These are phyloP conservation scores for Montipora efflorescens DNA, from an alignment of 64 coral and sea anemone genomes.

Conservation along the genomic window DNA sequence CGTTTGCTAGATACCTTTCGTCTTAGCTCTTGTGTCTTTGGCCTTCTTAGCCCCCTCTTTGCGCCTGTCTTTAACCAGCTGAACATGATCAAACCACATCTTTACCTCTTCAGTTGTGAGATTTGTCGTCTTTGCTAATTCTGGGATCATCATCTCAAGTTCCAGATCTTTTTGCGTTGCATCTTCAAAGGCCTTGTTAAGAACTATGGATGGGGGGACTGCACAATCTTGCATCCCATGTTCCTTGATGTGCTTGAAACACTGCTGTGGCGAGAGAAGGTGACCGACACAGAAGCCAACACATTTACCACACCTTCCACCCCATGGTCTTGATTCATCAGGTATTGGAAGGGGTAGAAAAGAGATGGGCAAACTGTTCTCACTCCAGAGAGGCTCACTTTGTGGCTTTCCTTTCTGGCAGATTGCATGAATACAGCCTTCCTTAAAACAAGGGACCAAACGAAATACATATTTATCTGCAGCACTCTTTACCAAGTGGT, in stretches of 20 bases:
- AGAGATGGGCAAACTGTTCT: conserved; percentile 7
- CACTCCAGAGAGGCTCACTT: not conserved
- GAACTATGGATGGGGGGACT: conserved; percentile 11
- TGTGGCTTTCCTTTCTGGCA: conserved; percentile 41
- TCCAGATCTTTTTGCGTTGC: not conserved
- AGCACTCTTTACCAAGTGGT: conserved; percentile 12
- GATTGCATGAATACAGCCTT: conserved; percentile 38
- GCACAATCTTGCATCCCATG: conserved; percentile 18
- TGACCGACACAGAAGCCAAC: conserved; percentile 48
- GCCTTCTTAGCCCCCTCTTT: conserved; percentile 59
- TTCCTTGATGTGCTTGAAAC: conserved; percentile 13
- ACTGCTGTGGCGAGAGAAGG: conserved; percentile 35
- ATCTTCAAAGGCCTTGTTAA: conserved; percentile 31
- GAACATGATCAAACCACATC: conserved; percentile 42
- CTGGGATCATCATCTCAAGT: not conserved
- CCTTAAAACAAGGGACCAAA: conserved; percentile 34
- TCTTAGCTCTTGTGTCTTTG: conserved; percentile 59
- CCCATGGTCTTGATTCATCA: conserved; percentile 61
- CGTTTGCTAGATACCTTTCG: conserved; percentile 33
- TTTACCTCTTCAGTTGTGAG: conserved; percentile 29
- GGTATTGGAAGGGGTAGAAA: conserved; percentile 30
- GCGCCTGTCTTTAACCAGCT: conserved; percentile 33
- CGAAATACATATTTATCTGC: conserved; percentile 55
- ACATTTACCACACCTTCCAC: conserved; percentile 38
- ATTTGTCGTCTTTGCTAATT: conserved; percentile 40